phyloP scores from a whole-genome alignment of 2,113 vertebrate species.

The Trachemys scripta region DNA sequence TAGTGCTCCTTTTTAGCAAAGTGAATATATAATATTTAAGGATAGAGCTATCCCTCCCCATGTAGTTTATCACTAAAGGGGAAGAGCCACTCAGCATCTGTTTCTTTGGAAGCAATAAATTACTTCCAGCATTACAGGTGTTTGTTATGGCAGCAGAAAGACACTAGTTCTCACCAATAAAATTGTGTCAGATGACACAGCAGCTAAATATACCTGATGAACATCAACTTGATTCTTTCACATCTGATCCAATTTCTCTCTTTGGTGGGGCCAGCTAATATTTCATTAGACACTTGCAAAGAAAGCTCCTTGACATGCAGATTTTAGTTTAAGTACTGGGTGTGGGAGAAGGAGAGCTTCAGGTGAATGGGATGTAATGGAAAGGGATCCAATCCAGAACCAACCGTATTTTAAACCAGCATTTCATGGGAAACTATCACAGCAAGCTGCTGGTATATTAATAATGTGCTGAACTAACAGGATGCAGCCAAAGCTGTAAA shows the following conservation, averaged over 20 bases:
- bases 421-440: constrained; percentile 59
- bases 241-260: constrained; percentile 50
- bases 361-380: background rate
- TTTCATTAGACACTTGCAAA: background rate
- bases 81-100: constrained; percentile 53
- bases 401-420: constrained; percentile 6
- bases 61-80: constrained; percentile 20
- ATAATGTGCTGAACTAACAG: constrained; percentile 76
- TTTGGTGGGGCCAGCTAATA: background rate
- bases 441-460: constrained; percentile 71
- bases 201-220: constrained; percentile 72
- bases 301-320: constrained; percentile 14
- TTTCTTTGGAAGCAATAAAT: constrained; percentile 55
- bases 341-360: background rate
- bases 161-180: constrained; percentile 52
- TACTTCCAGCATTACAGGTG: constrained; percentile 32
- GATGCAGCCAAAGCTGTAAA: constrained; percentile 65
- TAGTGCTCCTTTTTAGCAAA: constrained; percentile 50
- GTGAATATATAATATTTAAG: constrained; percentile 60
- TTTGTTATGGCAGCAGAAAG: constrained; percentile 50
- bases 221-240: constrained; percentile 62
- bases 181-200: constrained; percentile 42
- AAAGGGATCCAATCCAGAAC: constrained; percentile 39
- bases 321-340: background rate
- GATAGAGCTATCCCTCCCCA: constrained; percentile 11